These are phyloP conservation scores for Lottia gigantea DNA, from an alignment of 2,888 invertebrate species.

Conservation along the genomic window DNA sequence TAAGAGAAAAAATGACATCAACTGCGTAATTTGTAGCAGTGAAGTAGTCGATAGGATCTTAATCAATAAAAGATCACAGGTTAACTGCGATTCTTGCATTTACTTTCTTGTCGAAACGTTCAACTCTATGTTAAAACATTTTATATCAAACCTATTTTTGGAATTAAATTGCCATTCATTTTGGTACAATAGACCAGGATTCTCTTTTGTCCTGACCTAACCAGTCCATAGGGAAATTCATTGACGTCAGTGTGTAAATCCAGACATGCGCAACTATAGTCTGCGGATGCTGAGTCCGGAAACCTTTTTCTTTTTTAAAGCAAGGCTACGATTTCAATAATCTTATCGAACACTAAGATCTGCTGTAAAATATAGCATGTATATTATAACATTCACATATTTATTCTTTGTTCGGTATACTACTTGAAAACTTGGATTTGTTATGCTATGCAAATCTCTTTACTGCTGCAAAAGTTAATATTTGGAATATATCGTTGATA, in stretches of 20 bases:
- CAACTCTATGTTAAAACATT: too few relatives aligned
- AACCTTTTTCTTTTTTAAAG: not conserved
- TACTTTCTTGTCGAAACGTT: too few relatives aligned
- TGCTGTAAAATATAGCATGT: not conserved
- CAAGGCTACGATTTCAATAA: conserved; percentile 9
- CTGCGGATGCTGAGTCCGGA: not conserved
- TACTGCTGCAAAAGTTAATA: too few relatives aligned
- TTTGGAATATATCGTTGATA: too few relatives aligned
- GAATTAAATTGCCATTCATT: conserved; percentile 3
- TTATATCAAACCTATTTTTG: not conserved
- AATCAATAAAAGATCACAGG: too few relatives aligned
- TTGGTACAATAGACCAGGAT: not conserved
- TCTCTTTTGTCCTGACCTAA: not conserved
- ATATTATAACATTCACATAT: not conserved
- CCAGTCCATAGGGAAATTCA: conserved; percentile 1
- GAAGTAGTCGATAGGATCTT: too few relatives aligned
- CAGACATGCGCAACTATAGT: conserved; percentile 8
- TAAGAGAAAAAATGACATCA: too few relatives aligned
- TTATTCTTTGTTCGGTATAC: not conserved
- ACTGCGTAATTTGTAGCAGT: too few relatives aligned
- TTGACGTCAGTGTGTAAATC: conserved; percentile 1
- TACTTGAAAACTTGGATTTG: too few relatives aligned
- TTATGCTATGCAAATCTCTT: too few relatives aligned
- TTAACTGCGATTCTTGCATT: too few relatives aligned
- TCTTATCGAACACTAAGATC: not conserved